A percentile compares a stretch with the other conserved stretches of the same genome.
These are phyloP conservation scores for Heliconius ethilla DNA, from an alignment of 2,888 invertebrate species.

Conservation along the genomic window DNA sequence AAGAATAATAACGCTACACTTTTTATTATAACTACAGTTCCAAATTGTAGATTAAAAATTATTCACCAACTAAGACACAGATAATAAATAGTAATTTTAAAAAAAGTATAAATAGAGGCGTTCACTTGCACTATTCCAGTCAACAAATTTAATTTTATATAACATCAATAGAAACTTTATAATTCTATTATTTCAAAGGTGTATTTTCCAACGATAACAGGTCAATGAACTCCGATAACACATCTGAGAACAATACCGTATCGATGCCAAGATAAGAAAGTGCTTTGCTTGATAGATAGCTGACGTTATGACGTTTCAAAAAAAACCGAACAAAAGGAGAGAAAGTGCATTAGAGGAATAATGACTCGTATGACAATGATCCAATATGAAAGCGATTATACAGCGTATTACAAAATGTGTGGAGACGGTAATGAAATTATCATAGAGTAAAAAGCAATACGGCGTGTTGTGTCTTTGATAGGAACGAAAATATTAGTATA, in stretches of 20 bases:
- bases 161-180: slow-evolving; percentile 4
- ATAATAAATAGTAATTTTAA: background rate
- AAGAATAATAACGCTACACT: background rate
- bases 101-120: background rate
- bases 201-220: slow-evolving; percentile 53
- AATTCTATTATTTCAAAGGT: slow-evolving; percentile 34
- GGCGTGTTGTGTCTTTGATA: slow-evolving; percentile 30
- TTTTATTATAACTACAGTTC: background rate
- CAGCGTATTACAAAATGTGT: slow-evolving; percentile 51
- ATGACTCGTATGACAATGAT: slow-evolving; percentile 54
- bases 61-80: background rate
- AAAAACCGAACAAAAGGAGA: slow-evolving; percentile 69
- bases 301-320: slow-evolving; percentile 65
- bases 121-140: background rate
- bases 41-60: background rate
- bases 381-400: slow-evolving; percentile 53
- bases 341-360: slow-evolving; percentile 64
- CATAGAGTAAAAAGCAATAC: slow-evolving; percentile 42
- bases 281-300: slow-evolving; percentile 59
- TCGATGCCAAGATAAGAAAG: slow-evolving; percentile 64
- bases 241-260: slow-evolving; percentile 53
- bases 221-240: slow-evolving; percentile 54
- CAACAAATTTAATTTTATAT: background rate
- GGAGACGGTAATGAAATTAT: slow-evolving; percentile 34
- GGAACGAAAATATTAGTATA: slow-evolving; percentile 23